Conservation (phyloP, 2,797 vertebrate species). For the Scarus forsteni region DNA sequence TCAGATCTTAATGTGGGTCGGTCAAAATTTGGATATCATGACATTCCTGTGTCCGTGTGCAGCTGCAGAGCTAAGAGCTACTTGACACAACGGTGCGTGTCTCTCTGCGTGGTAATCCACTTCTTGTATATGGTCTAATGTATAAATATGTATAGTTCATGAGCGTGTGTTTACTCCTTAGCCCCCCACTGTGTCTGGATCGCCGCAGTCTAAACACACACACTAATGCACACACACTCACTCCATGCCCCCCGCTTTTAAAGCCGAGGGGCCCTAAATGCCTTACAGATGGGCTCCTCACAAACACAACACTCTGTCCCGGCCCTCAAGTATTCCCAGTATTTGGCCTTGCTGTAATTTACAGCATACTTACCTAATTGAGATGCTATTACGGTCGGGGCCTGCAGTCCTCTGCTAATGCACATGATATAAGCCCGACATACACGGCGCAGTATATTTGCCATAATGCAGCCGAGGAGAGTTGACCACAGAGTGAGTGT, state of each 20-base stretch:
- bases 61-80: background rate
- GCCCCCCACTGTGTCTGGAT: conserved; percentile 47
- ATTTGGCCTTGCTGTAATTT: conserved; percentile 82
- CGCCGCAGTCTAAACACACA: conserved; percentile 59
- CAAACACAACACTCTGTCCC: conserved; percentile 76
- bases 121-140: conserved; percentile 50
- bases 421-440: conserved; percentile 68
- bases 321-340: conserved; percentile 80
- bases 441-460: conserved; percentile 53
- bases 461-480: conserved; percentile 48
- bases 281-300: conserved; percentile 83
- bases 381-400: conserved; percentile 78
- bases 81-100: background rate
- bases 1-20: no score
- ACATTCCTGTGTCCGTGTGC: conserved; percentile 21
- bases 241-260: conserved; percentile 65
- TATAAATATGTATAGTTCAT: conserved; percentile 51
- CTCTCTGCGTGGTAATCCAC: conserved; percentile 30
- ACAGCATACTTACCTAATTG: conserved; percentile 82
- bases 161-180: conserved; percentile 63
- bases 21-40: no score
- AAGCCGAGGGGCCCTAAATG: conserved; percentile 78
- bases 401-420: conserved; percentile 73
- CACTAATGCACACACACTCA: conserved; percentile 14
- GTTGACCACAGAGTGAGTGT: conserved; percentile 59